Base-by-base conservation (phyloP, 2,113 vertebrate species). In the Mesocricetus auratus region DNA sequence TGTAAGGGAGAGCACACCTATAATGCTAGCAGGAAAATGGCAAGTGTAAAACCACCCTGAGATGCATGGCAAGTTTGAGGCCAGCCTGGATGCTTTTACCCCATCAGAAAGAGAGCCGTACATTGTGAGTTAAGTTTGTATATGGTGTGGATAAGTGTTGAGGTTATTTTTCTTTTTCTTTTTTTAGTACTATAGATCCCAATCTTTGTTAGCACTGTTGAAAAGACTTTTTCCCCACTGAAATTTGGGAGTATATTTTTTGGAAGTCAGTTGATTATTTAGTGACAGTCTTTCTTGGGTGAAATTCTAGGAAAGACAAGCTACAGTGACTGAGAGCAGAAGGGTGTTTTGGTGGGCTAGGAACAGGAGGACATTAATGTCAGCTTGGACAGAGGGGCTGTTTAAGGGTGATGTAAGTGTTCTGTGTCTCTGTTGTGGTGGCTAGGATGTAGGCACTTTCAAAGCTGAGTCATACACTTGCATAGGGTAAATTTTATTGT, bases 301-400 rank as follows among this genome's bases (percentile, higher is more conserved):
- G 68, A 95, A 74, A 90, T 88, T 86, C 26, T 91, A 79, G 42
- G 74, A 86, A 86, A 71, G 17, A 11, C 33, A 78, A 97, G 29
- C 16, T 74, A 47, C 11, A 31, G 16, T 89, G 45, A 73, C 33
- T 77, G 36, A 91, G 66, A 93, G 79, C 42, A 86, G n/a, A 62
- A n/a, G 22, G 71, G 64, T 79, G 12, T 24, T 94, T 94, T 79
- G 39, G 33, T 81, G 16, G 71, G 42, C 17, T 45, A 86, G 29
- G 31, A 68, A 24, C 42, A 42, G 39, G 53, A 75, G 17, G 31
- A 3, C 79, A 33, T 73, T 77, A 73, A n/a, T 7, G 4, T 87
- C 83, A 89, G 5, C 1, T 11, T 68, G 50, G 17, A 33, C 60
- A n/a, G 11, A 83, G 64, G 39, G 53, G 21, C 29, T 42, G 73